Conservation (phyloP, 2,797 vertebrate genomes). For the Trichosurus vulpecula region DNA sequence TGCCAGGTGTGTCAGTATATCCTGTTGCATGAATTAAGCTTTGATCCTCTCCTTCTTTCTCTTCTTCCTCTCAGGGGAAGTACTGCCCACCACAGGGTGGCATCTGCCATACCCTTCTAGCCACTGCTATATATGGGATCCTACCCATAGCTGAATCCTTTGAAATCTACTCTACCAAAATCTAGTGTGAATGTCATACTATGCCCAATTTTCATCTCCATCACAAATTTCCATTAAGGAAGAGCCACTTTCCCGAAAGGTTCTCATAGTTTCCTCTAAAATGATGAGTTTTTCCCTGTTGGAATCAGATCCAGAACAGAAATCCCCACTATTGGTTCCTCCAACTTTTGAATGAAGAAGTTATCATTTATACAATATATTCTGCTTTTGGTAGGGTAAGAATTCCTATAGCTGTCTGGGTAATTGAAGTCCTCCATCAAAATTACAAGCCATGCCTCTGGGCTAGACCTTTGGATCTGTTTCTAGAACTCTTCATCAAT, state of each 20-base stretch:
- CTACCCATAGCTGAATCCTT: background rate
- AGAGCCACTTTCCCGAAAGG: background rate
- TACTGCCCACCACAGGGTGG: background rate
- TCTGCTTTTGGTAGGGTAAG: background rate
- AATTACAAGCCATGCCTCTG: background rate
- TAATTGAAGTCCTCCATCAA: background rate
- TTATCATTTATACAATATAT: background rate
- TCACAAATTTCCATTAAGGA: background rate
- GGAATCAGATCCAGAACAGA: background rate
- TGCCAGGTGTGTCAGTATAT: background rate
- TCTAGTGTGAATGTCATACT: background rate
- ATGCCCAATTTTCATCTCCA: background rate
- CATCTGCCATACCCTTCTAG: background rate
- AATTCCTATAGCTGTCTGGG: background rate
- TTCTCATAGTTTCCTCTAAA: background rate
- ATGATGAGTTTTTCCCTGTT: background rate
- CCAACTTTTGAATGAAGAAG: background rate
- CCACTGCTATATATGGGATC: background rate
- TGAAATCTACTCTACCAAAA: background rate
- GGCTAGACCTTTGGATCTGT: background rate
- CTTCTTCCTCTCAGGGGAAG: background rate
- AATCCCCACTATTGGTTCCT: background rate
- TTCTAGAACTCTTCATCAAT: background rate
- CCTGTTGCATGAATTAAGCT: background rate
- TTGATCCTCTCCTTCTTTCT: background rate